Evolutionary conservation across 2,113 vertebrate genomes (phyloP), one percentile per base, ranked within the genome.

Genomic region (Sylvietta virens): DNA sequence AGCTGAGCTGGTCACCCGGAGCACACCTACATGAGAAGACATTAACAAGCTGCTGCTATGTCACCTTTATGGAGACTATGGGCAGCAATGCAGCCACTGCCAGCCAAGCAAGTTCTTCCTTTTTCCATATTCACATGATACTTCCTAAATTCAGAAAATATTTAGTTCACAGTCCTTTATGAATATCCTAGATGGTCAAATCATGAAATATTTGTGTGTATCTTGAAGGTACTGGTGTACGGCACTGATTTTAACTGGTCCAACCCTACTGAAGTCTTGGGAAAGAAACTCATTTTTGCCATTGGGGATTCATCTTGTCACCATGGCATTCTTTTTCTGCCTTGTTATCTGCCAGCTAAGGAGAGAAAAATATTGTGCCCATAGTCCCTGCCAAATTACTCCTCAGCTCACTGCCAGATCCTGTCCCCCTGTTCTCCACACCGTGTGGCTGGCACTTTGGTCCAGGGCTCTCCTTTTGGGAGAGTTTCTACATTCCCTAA

Each of bases 371-470:
- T 40, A 47, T 1, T 23, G 13, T 12, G 7, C 30, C 9, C 10
- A 3, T 4, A 57, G 20, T 48, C 28, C 28, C 15, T 83, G 40
- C 10, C 31, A 58, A 73, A 39, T 50, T 31, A 61, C 28, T 77
- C 17, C 18, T 15, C 48, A 69, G n/a, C 21, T 88, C 53, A 39
- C 48, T 64, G 16, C 21, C 3, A 6, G 53, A 58, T 60, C 39
- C 31, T 44, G 23, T 15, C 15, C 22, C 23, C 16, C 1, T 5
- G 7, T 13, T 76, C 28, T 48, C 12, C 67, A 47, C 2, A 21
- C 15, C 0, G 0, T 8, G 2, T n/a, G 16, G 40, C 37, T 57
- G n/a, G 4, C 27, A 11, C 76, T 80, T 80, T 64, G 57, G 13
- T 27, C 16, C 57, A 60, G 20, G 30, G 11, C 4, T 60, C 37